Evolutionary conservation across 30 jellyfish, hydroid and myxozoan species (phyloP), one percentile per base, ranked within the genome.

Genomic region (Clytia hemisphaerica): DNA sequence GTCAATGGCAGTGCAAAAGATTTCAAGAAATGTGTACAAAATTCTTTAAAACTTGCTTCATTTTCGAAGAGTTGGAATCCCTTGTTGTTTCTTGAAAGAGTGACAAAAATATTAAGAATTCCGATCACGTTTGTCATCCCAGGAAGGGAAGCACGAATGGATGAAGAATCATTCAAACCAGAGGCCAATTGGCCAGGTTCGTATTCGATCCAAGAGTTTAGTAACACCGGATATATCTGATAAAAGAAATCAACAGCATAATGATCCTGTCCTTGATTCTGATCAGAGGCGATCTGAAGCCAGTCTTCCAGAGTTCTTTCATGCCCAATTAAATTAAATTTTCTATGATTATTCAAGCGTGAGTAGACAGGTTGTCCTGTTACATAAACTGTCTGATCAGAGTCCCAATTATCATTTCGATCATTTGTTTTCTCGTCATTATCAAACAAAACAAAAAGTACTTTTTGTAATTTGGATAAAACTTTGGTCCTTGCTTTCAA

Each of bases 191-290:
- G 65, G 12, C 89, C 67, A 30, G 90, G 89, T 10, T 62, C 78
- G 40, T 71, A 71, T 27, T 84, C 95, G 37, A 67, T 78, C 95
- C 95, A 84, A 40, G 83, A 71, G 30, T 78, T 42, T 25, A 84
- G 63, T 12, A 84, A 75, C 21, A 62, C 85, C 0, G 95, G 95
- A 46, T n/a, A n/a, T n/a, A n/a, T n/a, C 67, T 21, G 40, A 61
- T 45, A 18, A 83, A 67, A 2, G 45, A 19, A 44, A 78, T 67
- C 22, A 32, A 9, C 1, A n/a, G n/a, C n/a, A n/a, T n/a, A n/a
- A n/a, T n/a, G n/a, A n/a, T n/a, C n/a, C n/a, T n/a, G n/a, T n/a
- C n/a, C n/a, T n/a, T n/a, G n/a, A n/a, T n/a, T n/a, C n/a, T n/a
- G n/a, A n/a, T n/a, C n/a, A n/a, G n/a, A n/a, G n/a, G n/a, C n/a